Base-by-base conservation (phyloP, 2,797 vertebrate species). In the Enteromius trimaculatus region DNA sequence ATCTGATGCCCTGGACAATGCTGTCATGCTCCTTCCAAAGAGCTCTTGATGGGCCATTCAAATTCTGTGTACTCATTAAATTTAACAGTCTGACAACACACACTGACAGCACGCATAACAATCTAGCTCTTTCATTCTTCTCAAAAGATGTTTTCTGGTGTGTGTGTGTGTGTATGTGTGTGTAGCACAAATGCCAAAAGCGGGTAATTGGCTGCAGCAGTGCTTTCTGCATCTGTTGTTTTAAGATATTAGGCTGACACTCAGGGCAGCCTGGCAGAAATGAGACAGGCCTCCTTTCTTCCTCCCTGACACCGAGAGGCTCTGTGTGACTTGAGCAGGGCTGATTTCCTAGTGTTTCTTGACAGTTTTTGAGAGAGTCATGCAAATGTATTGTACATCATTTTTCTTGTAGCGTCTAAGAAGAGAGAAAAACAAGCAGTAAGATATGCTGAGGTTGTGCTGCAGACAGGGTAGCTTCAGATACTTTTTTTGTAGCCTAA, bases 1-100 rank as follows among this genome's bases (percentile, higher is more conserved):
- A 93, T 92, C 92, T 92, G 93, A 93, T 93, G 89, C 90, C 89
- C 86, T 85, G 92, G 93, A 93, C 93, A 93, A 93, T 91, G 91
- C 89, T 90, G 90, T 91, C 89, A 89, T 92, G 91, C 92, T 93
- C 86, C n/a, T 91, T 93, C 72, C 91, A 90, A 94, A 93, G 91
- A 93, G 91, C 92, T 93, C 93, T 94, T 95, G 93, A 94, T 94
- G 92, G 93, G 90, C 90, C 89, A 92, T 94, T 95, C 93, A 94
- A 92, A 93, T 92, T 91, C 91, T 90, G 91, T 93, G 94, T 94
- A 93, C 93, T 95, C 94, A 95, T 94, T 95, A 95, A 94, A 95
- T 94, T 94, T 93, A 95, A 94, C 93, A 94, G 93, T 94, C 94
- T 94, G 94, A 94, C 94, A 94, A 93, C 93, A 93, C 93, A 91